Evolutionary conservation across 2,113 vertebrate genomes (phyloP).

Genomic region (Sinocyclocheilus anophthalmus): DNA sequence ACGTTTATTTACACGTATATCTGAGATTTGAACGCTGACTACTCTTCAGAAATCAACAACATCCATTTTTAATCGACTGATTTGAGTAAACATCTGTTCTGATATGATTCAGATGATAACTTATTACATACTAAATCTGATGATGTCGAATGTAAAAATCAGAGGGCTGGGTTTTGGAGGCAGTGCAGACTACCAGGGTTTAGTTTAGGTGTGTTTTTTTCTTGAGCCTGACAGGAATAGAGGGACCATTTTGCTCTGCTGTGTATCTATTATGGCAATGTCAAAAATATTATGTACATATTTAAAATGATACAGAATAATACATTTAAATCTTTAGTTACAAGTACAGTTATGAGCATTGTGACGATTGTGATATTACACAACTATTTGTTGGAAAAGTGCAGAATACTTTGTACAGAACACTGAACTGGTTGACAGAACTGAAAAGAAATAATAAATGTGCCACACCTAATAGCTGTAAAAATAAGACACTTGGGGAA

Average conservation of each 20-base stretch:
- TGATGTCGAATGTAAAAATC: conserved; percentile 48
- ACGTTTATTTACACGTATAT: conserved; percentile 53
- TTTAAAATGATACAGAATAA: conserved; percentile 84
- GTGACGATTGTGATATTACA: conserved; percentile 85
- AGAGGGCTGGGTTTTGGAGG: conserved; percentile 37
- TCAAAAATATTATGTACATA: conserved; percentile 95
- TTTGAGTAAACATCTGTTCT: conserved; percentile 52
- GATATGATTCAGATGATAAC: conserved; percentile 52
- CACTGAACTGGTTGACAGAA: conserved; percentile 70
- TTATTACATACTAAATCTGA: conserved; percentile 54
- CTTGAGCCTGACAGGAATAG: conserved; percentile 32
- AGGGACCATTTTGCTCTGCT: conserved; percentile 68
- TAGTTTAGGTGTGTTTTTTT: neutral
- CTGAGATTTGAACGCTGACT: conserved; percentile 48
- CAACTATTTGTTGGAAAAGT: conserved; percentile 85
- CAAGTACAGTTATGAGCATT: conserved; percentile 88
- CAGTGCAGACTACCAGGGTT: conserved; percentile 42
- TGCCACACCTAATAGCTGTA: conserved; percentile 73
- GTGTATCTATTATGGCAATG: conserved; percentile 85
- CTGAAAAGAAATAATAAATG: conserved; percentile 68
- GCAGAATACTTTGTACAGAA: conserved; percentile 80
- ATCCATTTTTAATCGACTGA: conserved; percentile 53
- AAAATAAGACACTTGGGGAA: conserved; percentile 40
- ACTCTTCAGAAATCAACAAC: conserved; percentile 58
- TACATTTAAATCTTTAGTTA: conserved; percentile 91